These are phyloP conservation scores for Drosophila dives DNA, from an alignment of 2,888 invertebrate species.

Conservation along the genomic window DNA sequence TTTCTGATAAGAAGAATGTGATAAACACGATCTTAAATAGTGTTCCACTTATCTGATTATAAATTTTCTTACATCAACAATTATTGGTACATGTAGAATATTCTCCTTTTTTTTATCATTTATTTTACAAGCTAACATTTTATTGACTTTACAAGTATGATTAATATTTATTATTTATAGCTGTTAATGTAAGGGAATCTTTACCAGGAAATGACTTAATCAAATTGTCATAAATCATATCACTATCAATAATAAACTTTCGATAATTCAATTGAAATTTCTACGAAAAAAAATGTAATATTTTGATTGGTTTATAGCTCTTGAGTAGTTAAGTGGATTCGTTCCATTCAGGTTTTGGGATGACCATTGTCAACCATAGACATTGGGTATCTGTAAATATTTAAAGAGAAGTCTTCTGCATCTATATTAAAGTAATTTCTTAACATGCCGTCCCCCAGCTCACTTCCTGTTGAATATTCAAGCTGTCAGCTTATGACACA, in stretches of 20 bases:
- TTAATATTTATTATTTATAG: not conserved
- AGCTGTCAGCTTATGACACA: constrained; percentile 19
- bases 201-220: not conserved
- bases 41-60: not conserved
- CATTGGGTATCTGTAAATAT: not conserved
- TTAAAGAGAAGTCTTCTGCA: not conserved
- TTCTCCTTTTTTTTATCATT: not conserved
- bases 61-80: not conserved
- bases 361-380: not conserved
- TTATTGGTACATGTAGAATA: not conserved
- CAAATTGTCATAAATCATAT: not conserved
- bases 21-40: not conserved
- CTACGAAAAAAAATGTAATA: not conserved
- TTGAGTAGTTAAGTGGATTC: not conserved
- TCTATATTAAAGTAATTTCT: not conserved
- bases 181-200: not conserved
- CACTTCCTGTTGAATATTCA: constrained; percentile 26
- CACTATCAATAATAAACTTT: not conserved
- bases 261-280: not conserved
- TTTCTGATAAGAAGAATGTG: not conserved
- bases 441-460: not conserved
- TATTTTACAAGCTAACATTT: not conserved
- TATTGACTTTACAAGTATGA: not conserved
- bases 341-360: not conserved
- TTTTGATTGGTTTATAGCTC: not conserved